phyloP scores from a whole-genome alignment of 2,113 vertebrate species.

The Stegostoma tigrinum region DNA sequence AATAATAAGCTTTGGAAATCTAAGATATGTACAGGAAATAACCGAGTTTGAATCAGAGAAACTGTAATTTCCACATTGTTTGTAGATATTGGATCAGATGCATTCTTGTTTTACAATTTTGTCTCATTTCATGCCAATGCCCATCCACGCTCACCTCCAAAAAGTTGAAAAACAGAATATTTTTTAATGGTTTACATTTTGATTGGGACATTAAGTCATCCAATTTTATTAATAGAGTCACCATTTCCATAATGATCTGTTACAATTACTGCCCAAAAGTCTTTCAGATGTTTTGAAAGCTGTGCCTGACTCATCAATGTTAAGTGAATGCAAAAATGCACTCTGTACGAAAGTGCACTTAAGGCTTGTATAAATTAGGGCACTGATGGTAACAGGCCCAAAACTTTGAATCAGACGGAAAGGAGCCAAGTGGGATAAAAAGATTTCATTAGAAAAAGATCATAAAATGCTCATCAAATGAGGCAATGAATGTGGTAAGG shows the following conservation, averaged over 20 bases:
- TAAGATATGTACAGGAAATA: not conserved
- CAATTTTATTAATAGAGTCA: not conserved
- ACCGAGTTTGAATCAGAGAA: not conserved
- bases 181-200: not conserved
- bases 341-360: not conserved
- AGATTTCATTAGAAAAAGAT: not conserved
- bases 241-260: not conserved
- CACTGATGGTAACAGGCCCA: not conserved
- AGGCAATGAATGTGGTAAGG: not conserved
- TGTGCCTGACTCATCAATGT: no score
- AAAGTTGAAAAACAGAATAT: not conserved
- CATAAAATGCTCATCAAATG: not conserved
- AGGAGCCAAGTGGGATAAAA: not conserved
- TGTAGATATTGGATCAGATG: not conserved
- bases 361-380: not conserved
- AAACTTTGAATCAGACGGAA: not conserved
- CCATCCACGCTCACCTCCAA: no score
- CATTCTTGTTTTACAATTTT: not conserved
- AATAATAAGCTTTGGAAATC: not conserved
- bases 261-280: not conserved
- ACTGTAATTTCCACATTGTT: not conserved
- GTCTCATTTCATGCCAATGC: not conserved
- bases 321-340: not conserved
- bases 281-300: not conserved
- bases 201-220: not conserved